phyloP scores from a whole-genome alignment of 2,888 invertebrate species.

The Eilema depressum region DNA sequence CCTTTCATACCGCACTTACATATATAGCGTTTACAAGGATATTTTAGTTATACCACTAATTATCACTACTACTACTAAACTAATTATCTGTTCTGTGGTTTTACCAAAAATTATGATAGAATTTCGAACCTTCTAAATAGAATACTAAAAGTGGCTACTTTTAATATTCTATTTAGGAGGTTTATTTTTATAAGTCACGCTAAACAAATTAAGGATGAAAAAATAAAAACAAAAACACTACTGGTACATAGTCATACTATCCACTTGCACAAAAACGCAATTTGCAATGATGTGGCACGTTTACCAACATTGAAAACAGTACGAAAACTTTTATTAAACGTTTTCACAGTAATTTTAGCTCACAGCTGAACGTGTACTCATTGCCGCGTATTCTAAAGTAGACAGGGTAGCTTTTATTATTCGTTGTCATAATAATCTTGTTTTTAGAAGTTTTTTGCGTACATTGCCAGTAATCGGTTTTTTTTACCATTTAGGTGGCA shows the following conservation, averaged over 20 bases:
- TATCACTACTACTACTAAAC: too few relatives aligned
- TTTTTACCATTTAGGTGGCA: too few relatives aligned
- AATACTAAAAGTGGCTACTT: not conserved
- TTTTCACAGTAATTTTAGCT: not conserved
- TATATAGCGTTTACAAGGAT: too few relatives aligned
- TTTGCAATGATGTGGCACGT: not conserved
- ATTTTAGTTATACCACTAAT: too few relatives aligned
- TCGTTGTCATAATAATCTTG: too few relatives aligned
- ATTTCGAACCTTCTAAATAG: not conserved
- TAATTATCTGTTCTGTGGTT: too few relatives aligned
- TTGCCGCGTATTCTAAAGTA: not conserved
- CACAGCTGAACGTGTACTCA: not conserved
- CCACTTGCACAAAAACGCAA: not conserved
- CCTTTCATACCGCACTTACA: too few relatives aligned
- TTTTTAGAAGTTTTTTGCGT: too few relatives aligned
- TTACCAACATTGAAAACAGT: not conserved
- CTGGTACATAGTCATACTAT: not conserved
- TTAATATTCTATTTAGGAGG: too few relatives aligned
- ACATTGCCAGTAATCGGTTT: too few relatives aligned
- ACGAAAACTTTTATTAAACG: slow-evolving; percentile 4
- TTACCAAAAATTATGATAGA: too few relatives aligned
- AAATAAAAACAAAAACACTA: not conserved
- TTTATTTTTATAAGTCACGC: not conserved
- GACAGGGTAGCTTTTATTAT: not conserved
- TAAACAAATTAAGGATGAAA: not conserved